These are phyloP conservation scores for Numenius arquata DNA, from an alignment of 2,113 vertebrate species.

Conservation along the genomic window DNA sequence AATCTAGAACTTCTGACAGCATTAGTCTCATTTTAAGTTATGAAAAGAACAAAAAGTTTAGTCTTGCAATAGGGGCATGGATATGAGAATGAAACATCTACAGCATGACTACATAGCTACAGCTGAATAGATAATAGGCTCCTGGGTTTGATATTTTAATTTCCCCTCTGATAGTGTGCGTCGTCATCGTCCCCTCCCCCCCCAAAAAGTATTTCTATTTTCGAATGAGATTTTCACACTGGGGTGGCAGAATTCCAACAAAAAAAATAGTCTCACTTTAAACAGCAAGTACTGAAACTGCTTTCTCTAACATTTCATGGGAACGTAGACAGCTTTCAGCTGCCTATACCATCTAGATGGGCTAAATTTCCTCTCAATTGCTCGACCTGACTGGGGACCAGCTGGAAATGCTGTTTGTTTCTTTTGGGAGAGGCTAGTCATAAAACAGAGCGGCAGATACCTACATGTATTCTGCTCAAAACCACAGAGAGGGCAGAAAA, in stretches of 20 bases:
- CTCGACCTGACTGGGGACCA: neutral
- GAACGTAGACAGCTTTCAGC: neutral
- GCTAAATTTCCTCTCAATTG: neutral
- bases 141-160: neutral
- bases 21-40: neutral
- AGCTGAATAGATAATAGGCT: neutral
- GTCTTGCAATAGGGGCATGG: neutral
- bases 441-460: neutral
- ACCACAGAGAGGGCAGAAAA: neutral
- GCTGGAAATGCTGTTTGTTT: neutral
- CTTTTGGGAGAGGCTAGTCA: neutral
- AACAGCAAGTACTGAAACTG: neutral
- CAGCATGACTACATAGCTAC: neutral
- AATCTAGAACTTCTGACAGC: neutral
- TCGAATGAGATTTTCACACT: neutral
- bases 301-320: neutral
- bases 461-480: neutral
- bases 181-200: no score
- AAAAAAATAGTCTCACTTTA: neutral
- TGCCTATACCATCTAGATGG: neutral
- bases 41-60: neutral
- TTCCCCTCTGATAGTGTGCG: neutral
- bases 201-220: neutral
- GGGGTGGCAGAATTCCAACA: rapidly evolving
- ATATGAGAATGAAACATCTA: neutral